These are phyloP conservation scores for Gobio occitaniae DNA, from an alignment of 2,797 vertebrate genomes.

Conservation along the genomic window DNA sequence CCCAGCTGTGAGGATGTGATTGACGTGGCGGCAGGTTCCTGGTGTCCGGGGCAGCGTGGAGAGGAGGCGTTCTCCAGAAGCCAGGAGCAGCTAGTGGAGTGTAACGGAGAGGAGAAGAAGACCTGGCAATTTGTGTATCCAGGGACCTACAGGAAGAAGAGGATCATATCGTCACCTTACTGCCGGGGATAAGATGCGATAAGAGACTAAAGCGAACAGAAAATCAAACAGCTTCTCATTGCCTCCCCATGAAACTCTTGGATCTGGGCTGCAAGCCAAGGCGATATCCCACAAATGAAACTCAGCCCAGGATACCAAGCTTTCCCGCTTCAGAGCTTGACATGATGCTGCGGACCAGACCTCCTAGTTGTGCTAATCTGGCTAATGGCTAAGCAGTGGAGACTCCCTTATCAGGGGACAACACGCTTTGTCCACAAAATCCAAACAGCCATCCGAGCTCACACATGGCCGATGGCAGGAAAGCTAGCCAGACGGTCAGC, in stretches of 20 bases:
- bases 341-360: conserved; percentile 3
- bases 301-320: conserved; percentile 6
- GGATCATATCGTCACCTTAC: conserved; percentile 62
- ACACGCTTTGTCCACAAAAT: conserved; percentile 59
- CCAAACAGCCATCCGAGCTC: conserved; percentile 24
- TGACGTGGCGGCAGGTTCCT: conserved; percentile 77
- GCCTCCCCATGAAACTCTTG: conserved; percentile 64
- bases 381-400: conserved; percentile 44
- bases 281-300: neutral
- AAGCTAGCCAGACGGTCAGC: conserved; percentile 56
- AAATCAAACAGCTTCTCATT: conserved; percentile 68
- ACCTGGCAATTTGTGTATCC: conserved; percentile 58
- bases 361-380: conserved; percentile 34
- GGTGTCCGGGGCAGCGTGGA: conserved; percentile 59
- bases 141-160: conserved; percentile 68
- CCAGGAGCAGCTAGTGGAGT: conserved; percentile 39
- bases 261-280: conserved; percentile 60
- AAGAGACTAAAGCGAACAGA: conserved; percentile 61
- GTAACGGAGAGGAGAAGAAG: conserved; percentile 27
- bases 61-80: conserved; percentile 50
- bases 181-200: conserved; percentile 64
- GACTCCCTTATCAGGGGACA: conserved; percentile 75
- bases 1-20: conserved; percentile 84
- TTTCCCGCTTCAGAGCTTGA: conserved; percentile 27
- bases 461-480: conserved; percentile 63